Evolutionary conservation across 1,140 invertebrate species (phyloP).

Genomic region (Asobara japonica): DNA sequence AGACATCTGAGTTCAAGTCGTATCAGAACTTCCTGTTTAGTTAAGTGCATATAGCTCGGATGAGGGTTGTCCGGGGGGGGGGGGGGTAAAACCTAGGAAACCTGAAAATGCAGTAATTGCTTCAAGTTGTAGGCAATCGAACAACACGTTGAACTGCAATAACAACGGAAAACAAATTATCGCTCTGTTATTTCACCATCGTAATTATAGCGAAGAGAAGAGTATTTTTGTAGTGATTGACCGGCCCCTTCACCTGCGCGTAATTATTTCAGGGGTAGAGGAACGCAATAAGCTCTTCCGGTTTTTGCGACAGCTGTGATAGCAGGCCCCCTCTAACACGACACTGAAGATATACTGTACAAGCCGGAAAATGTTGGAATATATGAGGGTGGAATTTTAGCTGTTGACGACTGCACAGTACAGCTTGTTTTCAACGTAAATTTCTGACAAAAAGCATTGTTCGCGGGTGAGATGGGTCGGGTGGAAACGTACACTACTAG

Average conservation of each 20-base stretch:
- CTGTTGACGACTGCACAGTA: background rate
- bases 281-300: background rate
- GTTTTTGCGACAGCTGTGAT: background rate
- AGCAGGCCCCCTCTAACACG: background rate
- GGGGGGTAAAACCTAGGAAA: too few relatives aligned
- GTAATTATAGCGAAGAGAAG: background rate
- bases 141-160: too few relatives aligned
- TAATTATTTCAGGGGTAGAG: background rate
- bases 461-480: background rate
- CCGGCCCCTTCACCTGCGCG: background rate
- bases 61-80: too few relatives aligned
- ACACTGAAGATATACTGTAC: background rate
- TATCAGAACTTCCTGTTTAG: too few relatives aligned
- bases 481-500: background rate
- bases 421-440: background rate
- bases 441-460: slow-evolving; percentile 1
- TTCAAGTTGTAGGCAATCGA: too few relatives aligned
- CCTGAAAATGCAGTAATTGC: too few relatives aligned
- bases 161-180: background rate
- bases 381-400: background rate
- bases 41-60: too few relatives aligned
- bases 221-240: background rate
- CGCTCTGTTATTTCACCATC: background rate
- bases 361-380: background rate
- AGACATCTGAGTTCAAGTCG: too few relatives aligned